Base-by-base conservation (phyloP, 2,888 invertebrate genomes). In the Lycocerus yunnanus region DNA sequence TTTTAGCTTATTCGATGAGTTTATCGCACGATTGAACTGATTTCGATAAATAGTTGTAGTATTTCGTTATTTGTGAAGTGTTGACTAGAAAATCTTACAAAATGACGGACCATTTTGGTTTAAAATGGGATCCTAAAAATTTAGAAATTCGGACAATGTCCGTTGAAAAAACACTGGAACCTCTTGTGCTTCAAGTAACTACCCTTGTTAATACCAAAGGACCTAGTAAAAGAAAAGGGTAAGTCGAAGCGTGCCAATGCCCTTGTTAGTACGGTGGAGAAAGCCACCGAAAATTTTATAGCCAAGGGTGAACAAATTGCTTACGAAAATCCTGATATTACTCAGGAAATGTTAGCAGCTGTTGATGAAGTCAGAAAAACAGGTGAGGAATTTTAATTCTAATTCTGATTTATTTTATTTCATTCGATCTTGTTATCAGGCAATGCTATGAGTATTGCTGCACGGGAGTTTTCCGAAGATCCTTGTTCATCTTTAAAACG, bases 81-180 rank as follows among this genome's bases (percentile, higher is more conserved):
- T 18, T 63, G 20, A 20, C 20, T 63, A 20, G n/a, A 61, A 63
- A 18, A 63, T 16, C 10, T 18, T 18, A 63, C 16, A 61, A 74
- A 21, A 90, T 90, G 89, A 88, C 89, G 79, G 91, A 91, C 82
- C 90, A 90, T 82, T 90, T 91, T 82, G 94, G 94, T 27, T 89
- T 97, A 77, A 97, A 97, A 90, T 97, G 97, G 97, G 97, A 97
- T 88, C 97, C 97, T 59, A 97, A 97, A 87, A 97, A 98, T 88
- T 88, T 99, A 85, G 98, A 99, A 90, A 98, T 99, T 80, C 92
- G 97, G 27, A 98, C 98, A 71, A 97, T 97, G 92, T 97, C 98
- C 0, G 98, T 99, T 80, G 98, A 99, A 86, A 94, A 97, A 82
- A 98, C 98, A 0, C 88, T 99, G 83, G 98, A 98, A 87, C 98